Evolutionary conservation across 2,888 invertebrate species (phyloP).

Genomic region (Monopis laevigella): DNA sequence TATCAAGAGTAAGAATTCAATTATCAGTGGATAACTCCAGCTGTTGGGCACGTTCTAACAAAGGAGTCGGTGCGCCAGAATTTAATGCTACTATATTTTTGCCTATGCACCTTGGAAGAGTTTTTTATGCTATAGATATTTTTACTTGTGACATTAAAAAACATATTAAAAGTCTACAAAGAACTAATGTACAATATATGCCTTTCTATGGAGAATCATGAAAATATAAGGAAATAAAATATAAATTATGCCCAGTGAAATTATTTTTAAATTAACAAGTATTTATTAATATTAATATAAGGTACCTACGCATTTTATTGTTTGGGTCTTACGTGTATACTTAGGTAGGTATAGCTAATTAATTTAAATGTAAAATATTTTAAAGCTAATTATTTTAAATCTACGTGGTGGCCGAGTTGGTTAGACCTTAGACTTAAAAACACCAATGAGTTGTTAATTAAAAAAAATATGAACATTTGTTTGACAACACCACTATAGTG

Average conservation of each 20-base stretch:
- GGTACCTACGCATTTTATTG: too few species aligned
- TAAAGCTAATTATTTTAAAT: too few species aligned
- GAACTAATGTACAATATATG: not conserved
- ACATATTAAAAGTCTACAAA: not conserved
- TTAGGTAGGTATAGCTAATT: too few species aligned
- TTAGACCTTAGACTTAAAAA: too few species aligned
- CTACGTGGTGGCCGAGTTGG: too few species aligned
- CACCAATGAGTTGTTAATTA: too few species aligned
- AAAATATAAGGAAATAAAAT: not conserved
- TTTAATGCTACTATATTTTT: slow-evolving; percentile 38
- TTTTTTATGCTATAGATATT: slow-evolving; percentile 35
- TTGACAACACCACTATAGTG: too few species aligned
- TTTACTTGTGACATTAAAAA: slow-evolving; percentile 28
- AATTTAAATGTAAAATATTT: too few species aligned
- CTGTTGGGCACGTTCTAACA: slow-evolving; percentile 32
- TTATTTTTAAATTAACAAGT: too few species aligned
- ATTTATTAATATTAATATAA: too few species aligned
- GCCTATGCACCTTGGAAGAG: slow-evolving; percentile 30
- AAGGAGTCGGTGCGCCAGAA: slow-evolving; percentile 32
- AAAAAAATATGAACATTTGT: too few species aligned
- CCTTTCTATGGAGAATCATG: slow-evolving; percentile 4
- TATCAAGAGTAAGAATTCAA: slow-evolving; percentile 39
- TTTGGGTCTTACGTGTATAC: too few species aligned
- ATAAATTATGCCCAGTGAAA: not conserved
- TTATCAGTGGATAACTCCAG: slow-evolving; percentile 43